Conservation (phyloP, 2,113 vertebrate species). For the Acrocephalus kingi region DNA sequence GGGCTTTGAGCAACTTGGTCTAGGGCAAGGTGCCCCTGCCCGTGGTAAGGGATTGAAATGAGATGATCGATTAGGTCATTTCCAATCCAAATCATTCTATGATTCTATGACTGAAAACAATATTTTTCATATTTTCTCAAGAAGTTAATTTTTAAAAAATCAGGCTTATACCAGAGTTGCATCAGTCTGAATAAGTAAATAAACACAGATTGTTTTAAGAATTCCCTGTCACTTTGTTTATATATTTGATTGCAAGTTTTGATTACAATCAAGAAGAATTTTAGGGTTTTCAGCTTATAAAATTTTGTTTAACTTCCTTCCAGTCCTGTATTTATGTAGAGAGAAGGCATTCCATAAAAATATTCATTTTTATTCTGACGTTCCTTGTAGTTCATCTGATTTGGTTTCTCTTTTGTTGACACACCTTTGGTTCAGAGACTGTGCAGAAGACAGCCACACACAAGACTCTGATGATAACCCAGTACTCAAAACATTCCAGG, state of each 20-base stretch:
- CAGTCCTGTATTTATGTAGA: not conserved
- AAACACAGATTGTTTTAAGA: not conserved
- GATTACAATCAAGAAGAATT: not conserved
- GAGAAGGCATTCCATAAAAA: not conserved
- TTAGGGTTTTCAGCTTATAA: not conserved
- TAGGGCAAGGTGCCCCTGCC: not conserved
- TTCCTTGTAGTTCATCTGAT: not conserved
- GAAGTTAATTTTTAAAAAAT: not conserved
- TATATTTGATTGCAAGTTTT: not conserved
- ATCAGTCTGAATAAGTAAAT: not conserved
- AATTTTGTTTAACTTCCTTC: not conserved
- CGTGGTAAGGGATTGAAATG: accelerated
- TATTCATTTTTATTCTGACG: not conserved
- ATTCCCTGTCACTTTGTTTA: not conserved
- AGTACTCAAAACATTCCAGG: not conserved
- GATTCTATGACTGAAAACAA: not conserved
- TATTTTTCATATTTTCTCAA: not conserved
- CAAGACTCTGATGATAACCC: not conserved
- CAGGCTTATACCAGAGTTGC: not conserved
- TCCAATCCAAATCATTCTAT: not conserved
- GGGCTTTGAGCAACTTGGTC: not conserved
- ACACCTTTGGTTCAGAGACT: not conserved
- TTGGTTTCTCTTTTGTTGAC: not conserved
- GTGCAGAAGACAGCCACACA: not conserved
- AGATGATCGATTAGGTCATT: not conserved